Percentiles rank a stretch among this genome's conserved stretches.
These are phyloP conservation scores for Oscheius sp. DNA, from an alignment of 1,140 invertebrate genomes.

Conservation along the genomic window DNA sequence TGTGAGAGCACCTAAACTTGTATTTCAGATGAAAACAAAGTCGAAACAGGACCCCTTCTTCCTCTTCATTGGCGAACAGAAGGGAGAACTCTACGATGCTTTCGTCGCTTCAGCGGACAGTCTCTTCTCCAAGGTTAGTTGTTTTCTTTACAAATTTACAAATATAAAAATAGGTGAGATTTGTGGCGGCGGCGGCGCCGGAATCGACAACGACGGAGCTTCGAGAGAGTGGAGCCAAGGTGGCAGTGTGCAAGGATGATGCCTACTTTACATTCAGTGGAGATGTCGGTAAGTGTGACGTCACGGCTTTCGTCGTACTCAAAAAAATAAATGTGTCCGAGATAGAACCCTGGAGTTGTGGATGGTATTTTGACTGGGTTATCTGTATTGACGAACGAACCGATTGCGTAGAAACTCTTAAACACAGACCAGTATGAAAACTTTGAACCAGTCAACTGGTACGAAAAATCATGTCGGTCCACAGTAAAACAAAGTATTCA, in stretches of 20 bases:
- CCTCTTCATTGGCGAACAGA: slow-evolving; percentile 41
- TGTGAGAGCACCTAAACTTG: slow-evolving; percentile 8
- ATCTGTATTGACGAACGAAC: too few relatives aligned
- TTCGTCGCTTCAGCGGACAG: neutral
- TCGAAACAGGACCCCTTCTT: slow-evolving; percentile 55
- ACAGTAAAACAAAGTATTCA: too few relatives aligned
- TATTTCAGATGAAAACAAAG: slow-evolving; percentile 49
- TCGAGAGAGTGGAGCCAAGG: neutral
- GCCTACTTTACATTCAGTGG: slow-evolving; percentile 14
- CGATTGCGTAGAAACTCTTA: too few relatives aligned
- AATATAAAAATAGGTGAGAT: neutral
- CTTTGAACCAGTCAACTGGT: too few relatives aligned
- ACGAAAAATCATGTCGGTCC: too few relatives aligned
- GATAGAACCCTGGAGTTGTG: too few relatives aligned
- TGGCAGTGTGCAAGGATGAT: neutral
- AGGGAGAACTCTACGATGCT: neutral
- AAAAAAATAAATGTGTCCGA: too few relatives aligned
- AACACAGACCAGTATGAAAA: too few relatives aligned
- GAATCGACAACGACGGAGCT: neutral
- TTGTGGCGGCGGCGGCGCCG: neutral
- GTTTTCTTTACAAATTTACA: neutral
- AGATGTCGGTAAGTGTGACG: slow-evolving; percentile 20
- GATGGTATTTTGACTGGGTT: too few relatives aligned
- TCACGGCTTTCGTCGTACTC: too few relatives aligned
- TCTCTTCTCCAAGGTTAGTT: slow-evolving; percentile 2